Base-by-base conservation (phyloP, 2,113 vertebrate genomes). In the Peromyscus polionotus region DNA sequence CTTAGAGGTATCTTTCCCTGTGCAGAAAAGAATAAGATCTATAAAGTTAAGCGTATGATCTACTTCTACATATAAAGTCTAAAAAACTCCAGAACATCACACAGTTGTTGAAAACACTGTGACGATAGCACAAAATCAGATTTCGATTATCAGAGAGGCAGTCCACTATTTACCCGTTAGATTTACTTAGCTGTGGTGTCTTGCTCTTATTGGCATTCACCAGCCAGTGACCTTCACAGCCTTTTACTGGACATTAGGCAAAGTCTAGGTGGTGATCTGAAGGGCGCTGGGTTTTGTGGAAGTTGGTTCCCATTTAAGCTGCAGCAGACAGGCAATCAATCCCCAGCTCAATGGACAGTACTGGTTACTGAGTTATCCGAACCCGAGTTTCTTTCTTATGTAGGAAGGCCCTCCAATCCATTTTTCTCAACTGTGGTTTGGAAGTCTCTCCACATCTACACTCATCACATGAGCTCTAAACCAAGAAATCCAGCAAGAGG, bases 401-500 rank as follows among this genome's bases (percentile, higher is more conserved):
- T 28, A 88, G 77, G 4, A 22, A 67, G 75, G 10, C 17, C 81
- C 77, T 72, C 73, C 70, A 76, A 63, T 80, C 73, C n/a, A 75
- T 22, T 68, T 51, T 88, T 90, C 24, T 85, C 16, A 87, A 59
- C 72, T 51, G 48, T 88, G 14, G 11, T 57, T 93, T 51, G n/a
- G 31, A 95, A 87, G 77, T 89, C 85, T 31, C 73, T 87, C 75
- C 79, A 80, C 80, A 95, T 72, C 33, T 65, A 88, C 19, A 36
- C 90, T 76, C 94, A n/a, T 93, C 72, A 94, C 85, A 67, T 84
- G 75, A 90, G 26, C 36, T 87, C 31, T 88, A 95, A 87, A 79
- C 2, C 13, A 87, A 65, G 57, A 91, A 94, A 88, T 28, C 63
- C 31, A 57, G 84, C 8, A 42, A 70, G 93, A 80, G 42, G 48